Conservation (phyloP, 2,888 invertebrate species). For the Drosophila paranaensis region DNA sequence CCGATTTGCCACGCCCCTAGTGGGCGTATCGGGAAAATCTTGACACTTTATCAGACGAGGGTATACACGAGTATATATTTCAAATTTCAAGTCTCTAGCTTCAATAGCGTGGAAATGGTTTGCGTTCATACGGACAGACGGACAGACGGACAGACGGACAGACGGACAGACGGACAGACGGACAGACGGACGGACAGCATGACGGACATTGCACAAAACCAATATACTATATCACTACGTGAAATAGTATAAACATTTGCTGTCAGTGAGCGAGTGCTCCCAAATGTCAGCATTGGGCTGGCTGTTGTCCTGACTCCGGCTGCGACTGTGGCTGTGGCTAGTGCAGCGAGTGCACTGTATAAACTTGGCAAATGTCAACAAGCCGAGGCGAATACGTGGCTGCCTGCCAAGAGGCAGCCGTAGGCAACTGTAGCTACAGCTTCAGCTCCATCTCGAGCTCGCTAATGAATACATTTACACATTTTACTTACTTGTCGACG, state of each 20-base stretch:
- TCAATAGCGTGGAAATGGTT: too few species aligned
- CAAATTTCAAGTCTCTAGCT: too few species aligned
- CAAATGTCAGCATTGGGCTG: slow-evolving; percentile 47
- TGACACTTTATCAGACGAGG: too few species aligned
- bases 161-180: too few species aligned
- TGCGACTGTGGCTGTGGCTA: slow-evolving; percentile 41
- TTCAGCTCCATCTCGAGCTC: slow-evolving; percentile 31
- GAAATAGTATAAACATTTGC: slow-evolving; percentile 52
- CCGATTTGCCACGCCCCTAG: too few species aligned
- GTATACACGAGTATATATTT: too few species aligned
- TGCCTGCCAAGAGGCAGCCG: slow-evolving; percentile 26
- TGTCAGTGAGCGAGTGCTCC: slow-evolving; percentile 60
- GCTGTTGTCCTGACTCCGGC: slow-evolving; percentile 32
- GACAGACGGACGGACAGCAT: too few species aligned
- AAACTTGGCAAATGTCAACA: slow-evolving; percentile 70
- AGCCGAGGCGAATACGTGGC: slow-evolving; percentile 35
- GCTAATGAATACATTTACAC: slow-evolving; percentile 76
- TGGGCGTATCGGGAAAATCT: too few species aligned
- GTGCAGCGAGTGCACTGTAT: slow-evolving; percentile 38
- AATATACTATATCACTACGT: too few species aligned
- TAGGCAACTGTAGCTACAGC: slow-evolving; percentile 13
- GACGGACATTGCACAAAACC: too few species aligned
- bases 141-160: too few species aligned
- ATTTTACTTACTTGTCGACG: slow-evolving; percentile 89
- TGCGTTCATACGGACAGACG: too few species aligned